Base-by-base conservation (phyloP, 2,113 vertebrate genomes). In the Hiodon tergisus region DNA sequence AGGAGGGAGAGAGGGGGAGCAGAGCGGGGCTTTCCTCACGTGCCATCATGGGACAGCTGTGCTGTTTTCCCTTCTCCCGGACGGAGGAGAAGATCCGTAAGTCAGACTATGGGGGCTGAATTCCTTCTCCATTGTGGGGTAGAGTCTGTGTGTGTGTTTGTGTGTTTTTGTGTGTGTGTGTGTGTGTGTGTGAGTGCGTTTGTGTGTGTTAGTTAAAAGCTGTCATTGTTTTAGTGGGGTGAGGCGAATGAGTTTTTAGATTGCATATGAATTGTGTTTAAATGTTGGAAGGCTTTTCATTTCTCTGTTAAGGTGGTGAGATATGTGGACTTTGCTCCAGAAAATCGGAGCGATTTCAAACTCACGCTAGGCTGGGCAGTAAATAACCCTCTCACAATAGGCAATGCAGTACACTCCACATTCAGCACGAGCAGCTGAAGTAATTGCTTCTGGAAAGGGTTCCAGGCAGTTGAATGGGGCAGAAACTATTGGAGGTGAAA, bases 61-160 rank as follows among this genome's bases (percentile, higher is more conserved):
- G 96, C 93, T 98, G 96, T 89, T 96, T 97, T 77, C 95, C 95
- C 11, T 96, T 98, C 89, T 91, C 93, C 78, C 88, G 95, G 83
- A 89, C 91, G 0, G 94, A 95, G 84, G 93, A 93, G 73, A 97
- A 97, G 88, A 95, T 94, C 93, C 88, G 95, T 98, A 90, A 96
- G 95, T 94, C 9, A 16, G 13, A 70, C 13, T 16, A 4, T 14
- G 59, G 68, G 50, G 68, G 13, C 58, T 50, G 10, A n/a, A 50
- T 58, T 62, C 46, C 46, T 16, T n/a, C 48, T 14, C 4, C 61
- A 77, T 69, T 62, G 5, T 69, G 57, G 17, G n/a, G 46, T 69
- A 60, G 13, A 61, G 62, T 6, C 11, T 47, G 52, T 67, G 65
- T 57, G 52, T 47, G 67, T 54, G 48, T 75, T 9, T 54, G 9